These are phyloP conservation scores for Amblyteles armatorius DNA, from an alignment of 2,888 invertebrate genomes.

Conservation along the genomic window DNA sequence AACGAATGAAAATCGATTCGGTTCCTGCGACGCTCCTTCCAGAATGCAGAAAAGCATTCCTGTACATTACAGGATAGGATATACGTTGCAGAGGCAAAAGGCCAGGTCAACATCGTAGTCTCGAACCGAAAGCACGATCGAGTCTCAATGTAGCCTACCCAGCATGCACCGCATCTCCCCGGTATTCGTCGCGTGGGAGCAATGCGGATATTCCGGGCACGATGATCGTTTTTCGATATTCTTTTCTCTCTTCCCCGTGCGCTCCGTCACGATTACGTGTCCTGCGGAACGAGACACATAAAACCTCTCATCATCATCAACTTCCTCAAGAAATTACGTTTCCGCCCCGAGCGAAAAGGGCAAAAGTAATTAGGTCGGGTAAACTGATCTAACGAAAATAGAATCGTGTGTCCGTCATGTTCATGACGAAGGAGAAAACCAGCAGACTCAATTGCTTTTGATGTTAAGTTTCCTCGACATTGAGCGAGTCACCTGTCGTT, in stretches of 20 bases:
- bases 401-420: not conserved
- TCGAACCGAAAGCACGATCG: slow-evolving; percentile 2
- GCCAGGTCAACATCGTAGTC: slow-evolving; percentile 24
- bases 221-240: slow-evolving; percentile 37
- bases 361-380: not conserved
- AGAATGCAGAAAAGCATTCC: slow-evolving; percentile 5
- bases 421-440: not conserved
- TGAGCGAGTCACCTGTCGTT: not conserved
- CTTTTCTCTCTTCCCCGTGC: not conserved
- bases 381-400: not conserved
- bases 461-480: not conserved
- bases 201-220: slow-evolving; percentile 35
- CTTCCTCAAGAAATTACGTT: not conserved
- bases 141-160: slow-evolving; percentile 22
- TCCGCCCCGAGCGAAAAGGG: not conserved
- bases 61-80: slow-evolving; percentile 2
- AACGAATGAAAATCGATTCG: slow-evolving; percentile 31
- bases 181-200: not conserved
- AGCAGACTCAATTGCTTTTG: not conserved
- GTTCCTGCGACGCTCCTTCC: not conserved
- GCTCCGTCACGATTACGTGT: not conserved
- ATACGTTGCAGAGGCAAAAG: slow-evolving; percentile 19
- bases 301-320: not conserved
- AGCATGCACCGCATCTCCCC: not conserved
- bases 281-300: not conserved